These are phyloP conservation scores for Diorhabda sublineata DNA, from an alignment of 1,140 invertebrate species.

Conservation along the genomic window DNA sequence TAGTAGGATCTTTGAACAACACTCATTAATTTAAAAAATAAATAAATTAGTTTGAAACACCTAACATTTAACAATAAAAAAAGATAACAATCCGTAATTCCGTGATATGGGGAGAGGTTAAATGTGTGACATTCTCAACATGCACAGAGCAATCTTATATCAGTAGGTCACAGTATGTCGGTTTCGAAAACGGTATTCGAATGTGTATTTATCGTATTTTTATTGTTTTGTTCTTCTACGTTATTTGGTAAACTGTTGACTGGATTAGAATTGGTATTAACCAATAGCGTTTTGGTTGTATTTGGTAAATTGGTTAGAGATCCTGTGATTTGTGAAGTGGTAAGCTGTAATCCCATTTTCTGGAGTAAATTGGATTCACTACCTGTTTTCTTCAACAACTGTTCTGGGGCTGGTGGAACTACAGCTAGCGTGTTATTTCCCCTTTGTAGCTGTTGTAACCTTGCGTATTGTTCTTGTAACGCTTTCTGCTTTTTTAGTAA, in stretches of 20 bases:
- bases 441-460: slow-evolving; percentile 78
- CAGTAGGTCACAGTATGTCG: slow-evolving; percentile 73
- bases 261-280: slow-evolving; percentile 33
- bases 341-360: slow-evolving; percentile 74
- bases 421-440: slow-evolving; percentile 60
- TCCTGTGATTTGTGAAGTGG: slow-evolving; percentile 57
- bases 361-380: slow-evolving; percentile 81
- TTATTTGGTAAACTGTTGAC: slow-evolving; percentile 40
- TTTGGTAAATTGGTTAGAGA: slow-evolving; percentile 59
- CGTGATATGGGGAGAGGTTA: slow-evolving; percentile 26
- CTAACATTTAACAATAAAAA: slow-evolving; percentile 30
- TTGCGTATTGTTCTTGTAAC: slow-evolving; percentile 82
- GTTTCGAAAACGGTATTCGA: slow-evolving; percentile 82
- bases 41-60: slow-evolving; percentile 19
- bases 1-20: too few relatives aligned
- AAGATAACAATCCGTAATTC: slow-evolving; percentile 29
- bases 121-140: slow-evolving; percentile 30
- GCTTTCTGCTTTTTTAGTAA: slow-evolving; percentile 79
- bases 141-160: slow-evolving; percentile 34
- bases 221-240: slow-evolving; percentile 24
- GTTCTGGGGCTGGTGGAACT: slow-evolving; percentile 56
- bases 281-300: slow-evolving; percentile 34
- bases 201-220: slow-evolving; percentile 46
- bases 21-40: background rate
- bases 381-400: slow-evolving; percentile 79